A percentile compares a stretch with the other conserved stretches of the same genome.
phyloP scores from a whole-genome alignment of 2,113 vertebrate genomes.

The Aramus guarauna region DNA sequence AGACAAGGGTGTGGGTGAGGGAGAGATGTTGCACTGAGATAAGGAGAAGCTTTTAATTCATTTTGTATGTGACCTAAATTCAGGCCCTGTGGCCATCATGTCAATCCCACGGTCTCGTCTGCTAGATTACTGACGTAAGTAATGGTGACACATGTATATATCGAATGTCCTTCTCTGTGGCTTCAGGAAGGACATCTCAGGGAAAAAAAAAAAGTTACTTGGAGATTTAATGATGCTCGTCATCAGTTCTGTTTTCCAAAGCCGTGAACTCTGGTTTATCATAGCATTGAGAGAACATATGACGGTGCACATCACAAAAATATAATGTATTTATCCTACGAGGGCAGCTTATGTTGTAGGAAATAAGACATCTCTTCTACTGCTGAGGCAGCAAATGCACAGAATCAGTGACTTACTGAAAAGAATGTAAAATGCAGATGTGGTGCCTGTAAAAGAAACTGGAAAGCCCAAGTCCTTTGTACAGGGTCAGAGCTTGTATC shows the following conservation, averaged over 20 bases:
- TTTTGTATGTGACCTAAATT: slow-evolving; percentile 33
- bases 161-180: background rate
- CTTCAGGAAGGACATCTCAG: background rate
- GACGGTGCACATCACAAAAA: background rate
- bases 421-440: background rate
- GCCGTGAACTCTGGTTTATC: background rate
- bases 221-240: background rate
- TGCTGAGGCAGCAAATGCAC: background rate
- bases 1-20: background rate
- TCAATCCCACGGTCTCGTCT: background rate
- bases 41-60: slow-evolving; percentile 48
- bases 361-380: background rate
- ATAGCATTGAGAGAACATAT: background rate
- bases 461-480: background rate
- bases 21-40: background rate
- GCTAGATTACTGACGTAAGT: slow-evolving; percentile 31
- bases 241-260: background rate
- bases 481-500: background rate
- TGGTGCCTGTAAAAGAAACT: background rate
- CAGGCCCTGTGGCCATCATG: slow-evolving; percentile 31
- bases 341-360: background rate
- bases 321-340: background rate
- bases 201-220: background rate
- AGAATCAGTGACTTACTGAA: background rate
- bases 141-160: background rate